These are phyloP conservation scores for Cryptotis parvus DNA, from an alignment of 2,113 vertebrate genomes.

Conservation along the genomic window DNA sequence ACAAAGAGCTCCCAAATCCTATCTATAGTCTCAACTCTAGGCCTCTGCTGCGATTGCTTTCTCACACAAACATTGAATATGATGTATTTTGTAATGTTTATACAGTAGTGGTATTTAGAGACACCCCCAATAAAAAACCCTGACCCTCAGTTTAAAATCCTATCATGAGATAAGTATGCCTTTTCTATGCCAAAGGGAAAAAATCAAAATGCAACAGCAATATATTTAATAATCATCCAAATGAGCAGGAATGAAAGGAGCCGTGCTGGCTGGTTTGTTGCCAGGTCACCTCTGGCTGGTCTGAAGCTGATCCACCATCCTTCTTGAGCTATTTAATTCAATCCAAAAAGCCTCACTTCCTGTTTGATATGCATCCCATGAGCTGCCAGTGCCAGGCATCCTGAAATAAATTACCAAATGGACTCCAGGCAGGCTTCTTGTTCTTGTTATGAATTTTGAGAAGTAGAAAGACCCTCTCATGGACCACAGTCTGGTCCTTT, in stretches of 20 bases:
- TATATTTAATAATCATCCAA: constrained; percentile 50
- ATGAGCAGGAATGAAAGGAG: constrained; percentile 57
- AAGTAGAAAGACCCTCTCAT: neutral
- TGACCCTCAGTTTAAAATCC: constrained; percentile 64
- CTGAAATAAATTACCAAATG: constrained; percentile 74
- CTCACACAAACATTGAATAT: constrained; percentile 29
- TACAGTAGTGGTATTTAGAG: constrained; percentile 33
- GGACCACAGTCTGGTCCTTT: constrained; percentile 47
- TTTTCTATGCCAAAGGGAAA: constrained; percentile 47
- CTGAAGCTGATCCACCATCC: constrained; percentile 27
- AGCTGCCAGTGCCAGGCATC: constrained; percentile 60
- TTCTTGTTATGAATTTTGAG: constrained; percentile 55
- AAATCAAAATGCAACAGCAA: constrained; percentile 65
- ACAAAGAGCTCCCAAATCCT: neutral
- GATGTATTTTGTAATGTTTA: constrained; percentile 55
- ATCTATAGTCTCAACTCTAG: neutral
- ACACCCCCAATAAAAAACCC: constrained; percentile 37
- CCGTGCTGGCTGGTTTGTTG: neutral
- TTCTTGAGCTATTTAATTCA: constrained; percentile 53
- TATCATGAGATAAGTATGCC: constrained; percentile 67
- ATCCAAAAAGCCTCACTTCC: constrained; percentile 45
- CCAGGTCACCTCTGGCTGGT: constrained; percentile 38
- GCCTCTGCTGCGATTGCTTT: neutral
- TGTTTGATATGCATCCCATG: constrained; percentile 64
- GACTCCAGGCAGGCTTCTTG: constrained; percentile 62